Base-by-base conservation (phyloP, 2,113 vertebrate species). In the Cheilinus undulatus region DNA sequence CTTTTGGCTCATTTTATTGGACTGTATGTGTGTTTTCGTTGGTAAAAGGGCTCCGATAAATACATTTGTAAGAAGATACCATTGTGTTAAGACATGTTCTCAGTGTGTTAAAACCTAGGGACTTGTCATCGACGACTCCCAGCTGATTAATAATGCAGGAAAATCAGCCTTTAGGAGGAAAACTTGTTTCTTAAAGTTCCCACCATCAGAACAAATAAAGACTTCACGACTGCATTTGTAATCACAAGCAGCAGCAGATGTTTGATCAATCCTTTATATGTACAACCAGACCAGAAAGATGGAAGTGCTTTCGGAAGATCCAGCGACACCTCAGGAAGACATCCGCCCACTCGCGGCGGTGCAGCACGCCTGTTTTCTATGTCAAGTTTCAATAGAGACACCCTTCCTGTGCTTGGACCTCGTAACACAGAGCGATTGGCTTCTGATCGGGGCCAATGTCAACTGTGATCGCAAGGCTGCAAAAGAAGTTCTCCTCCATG, bases 191-290 rank as follows among this genome's bases (percentile, higher is more conserved):
- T 17, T 11, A 40, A 76, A 46, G 73, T 78, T 84, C 85, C 70
- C 77, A 83, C 62, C 54, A 11, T 65, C 50, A 6, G 40, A 49
- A 30, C 1, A 22, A 78, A 81, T 70, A 68, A 34, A 45, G 26
- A 23, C 40, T 36, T 53, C 26, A 62, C 69, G 14, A 81, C 84
- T 90, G 85, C 27, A 23, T 80, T 83, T 83, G 71, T 80, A 83
- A 90, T 90, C 87, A 82, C 70, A 0, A 24, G 57, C 60, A 57
- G 77, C 69, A 67, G 51, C 87, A 89, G 80, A 87, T 88, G 85
- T 66, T 84, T 46, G 53, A 87, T 83, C 83, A 36, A 82, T 91
- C 80, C 43, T 7, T 78, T 67, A 57, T 65, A 71, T 59, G 61
- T 34, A 48, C 23, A 73, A 70, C 60, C 42, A 1, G 27, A 76